Evolutionary conservation across 1,140 invertebrate genomes (phyloP), one percentile per base, ranked within the genome.

Genomic region (Macrobrachium rosenbergii): DNA sequence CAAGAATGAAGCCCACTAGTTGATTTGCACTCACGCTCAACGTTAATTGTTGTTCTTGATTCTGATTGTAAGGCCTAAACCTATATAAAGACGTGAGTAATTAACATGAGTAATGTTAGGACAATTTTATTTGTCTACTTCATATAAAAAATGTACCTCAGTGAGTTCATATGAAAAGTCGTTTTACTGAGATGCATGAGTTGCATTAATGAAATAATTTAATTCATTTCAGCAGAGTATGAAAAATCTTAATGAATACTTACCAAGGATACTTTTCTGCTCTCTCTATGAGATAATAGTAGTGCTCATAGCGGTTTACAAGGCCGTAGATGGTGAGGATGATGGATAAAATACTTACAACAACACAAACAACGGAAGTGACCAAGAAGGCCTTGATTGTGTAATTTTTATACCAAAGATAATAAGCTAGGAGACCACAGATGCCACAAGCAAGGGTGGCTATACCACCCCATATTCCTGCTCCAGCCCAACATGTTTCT

Each of bases 371-470:
- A 45, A 86, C 78, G 21, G 84, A 86, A 11, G 64, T 43, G 14
- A 86, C 84, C 64, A 86, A 76, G 84, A 86, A 86, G 16, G 78
- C 21, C 77, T 80, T 86, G 52, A 86, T 86, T 28, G 45, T 80
- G 67, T 73, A 80, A 76, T 86, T 86, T 76, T 86, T 86, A 67
- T 86, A 86, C 84, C 84, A 86, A 11, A 86, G 69, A 17, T 58
- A 21, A 19, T 86, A 67, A 23, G 84, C 84, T n/a, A 86, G 21
- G 12, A 86, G 63, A 14, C 84, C 84, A 5, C 63, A 80, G 21
- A 86, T 10, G 10, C 84, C 84, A 23, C 84, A 86, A 11, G 45
- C 60, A 2, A 62, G 19, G 28, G 84, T 62, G 10, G 77, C 12
- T n/a, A 86, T 58, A 6, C 84, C 77, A 14, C 43, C 58, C 84